Base-by-base conservation (phyloP, 2,797 vertebrate species). In the Orientallactaga sibirica region DNA sequence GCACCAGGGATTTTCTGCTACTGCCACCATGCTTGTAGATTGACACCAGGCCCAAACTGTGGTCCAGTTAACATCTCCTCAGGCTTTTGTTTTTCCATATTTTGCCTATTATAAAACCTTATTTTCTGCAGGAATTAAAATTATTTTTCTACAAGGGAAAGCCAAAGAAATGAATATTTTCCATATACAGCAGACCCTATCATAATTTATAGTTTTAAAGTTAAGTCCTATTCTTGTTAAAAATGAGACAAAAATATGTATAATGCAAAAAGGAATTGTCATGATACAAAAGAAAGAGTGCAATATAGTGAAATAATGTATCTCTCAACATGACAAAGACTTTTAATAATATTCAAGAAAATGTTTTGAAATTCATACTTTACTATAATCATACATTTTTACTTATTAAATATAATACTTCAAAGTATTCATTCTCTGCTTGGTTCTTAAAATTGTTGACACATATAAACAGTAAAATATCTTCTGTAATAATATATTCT, bases 1-100 rank as follows among this genome's bases (percentile, higher is more conserved):
- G 41, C n/a, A 27, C 22, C 3, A 3, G 15, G 29, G 7, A 3
- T 61, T 68, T 73, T 27, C 41, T 66, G 4, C 37, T 7, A 4
- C 6, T 14, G 0, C 5, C 14, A 15, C 3, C 22, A n/a, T 0
- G 22, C 5, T 29, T 61, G 8, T 7, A 15, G 20, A 15, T 48
- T 16, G 24, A n/a, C 9, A 48, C 4, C 3, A 73, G 71, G 19
- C 20, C 48, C 7, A 6, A 58, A 2, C 16, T 14, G 16, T 3
- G 15, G 29, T 79, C 37, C 43, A 91, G 41, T 3, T 71, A 66
- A 89, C 2, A 27, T 0, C 11, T 12, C 77, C 18, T 89, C 29
- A 52, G 43, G 43, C 33, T 33, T 10, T 82, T n/a, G 55, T 67
- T 16, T 66, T n/a, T 73, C 16, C 61, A 0, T 2, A 43, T 29